Evolutionary conservation across 2,888 invertebrate genomes (phyloP).

Genomic region (Orchesellides sinensis): DNA sequence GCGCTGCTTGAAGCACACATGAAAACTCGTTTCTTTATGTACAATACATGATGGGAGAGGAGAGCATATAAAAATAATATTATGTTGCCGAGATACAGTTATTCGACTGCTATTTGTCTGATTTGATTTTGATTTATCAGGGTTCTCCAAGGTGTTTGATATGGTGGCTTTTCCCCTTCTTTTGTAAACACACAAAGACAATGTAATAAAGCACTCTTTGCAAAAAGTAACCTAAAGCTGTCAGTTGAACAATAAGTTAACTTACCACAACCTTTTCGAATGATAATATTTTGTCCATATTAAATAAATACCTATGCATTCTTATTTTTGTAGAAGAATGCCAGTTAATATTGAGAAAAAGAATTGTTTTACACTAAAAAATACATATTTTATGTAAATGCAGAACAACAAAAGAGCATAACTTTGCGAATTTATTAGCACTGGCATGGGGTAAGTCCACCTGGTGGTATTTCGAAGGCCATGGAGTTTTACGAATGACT

Average conservation of each 20-base stretch:
- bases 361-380: not conserved
- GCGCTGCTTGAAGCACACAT: conserved; percentile 25
- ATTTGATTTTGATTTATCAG: conserved; percentile 66
- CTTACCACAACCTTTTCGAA: not conserved
- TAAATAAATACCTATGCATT: not conserved
- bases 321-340: conserved; percentile 5
- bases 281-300: not conserved
- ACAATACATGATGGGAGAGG: conserved; percentile 54
- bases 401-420: too few species aligned
- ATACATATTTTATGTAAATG: not conserved
- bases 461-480: conserved; percentile 33
- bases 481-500: conserved; percentile 15
- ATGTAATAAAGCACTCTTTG: too few species aligned
- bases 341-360: not conserved
- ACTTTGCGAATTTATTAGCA: not conserved
- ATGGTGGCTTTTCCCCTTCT: conserved; percentile 17
- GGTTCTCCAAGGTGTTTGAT: conserved; percentile 57
- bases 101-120: conserved; percentile 59
- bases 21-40: conserved; percentile 60
- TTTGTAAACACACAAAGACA: not conserved
- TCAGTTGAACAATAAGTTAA: not conserved
- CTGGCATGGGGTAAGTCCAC: too few species aligned
- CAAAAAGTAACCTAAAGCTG: too few species aligned
- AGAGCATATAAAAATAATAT: conserved; percentile 49
- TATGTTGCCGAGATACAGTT: conserved; percentile 58